Base-by-base conservation (phyloP, 2,113 vertebrate species). In the Ivindomyrus marchei region DNA sequence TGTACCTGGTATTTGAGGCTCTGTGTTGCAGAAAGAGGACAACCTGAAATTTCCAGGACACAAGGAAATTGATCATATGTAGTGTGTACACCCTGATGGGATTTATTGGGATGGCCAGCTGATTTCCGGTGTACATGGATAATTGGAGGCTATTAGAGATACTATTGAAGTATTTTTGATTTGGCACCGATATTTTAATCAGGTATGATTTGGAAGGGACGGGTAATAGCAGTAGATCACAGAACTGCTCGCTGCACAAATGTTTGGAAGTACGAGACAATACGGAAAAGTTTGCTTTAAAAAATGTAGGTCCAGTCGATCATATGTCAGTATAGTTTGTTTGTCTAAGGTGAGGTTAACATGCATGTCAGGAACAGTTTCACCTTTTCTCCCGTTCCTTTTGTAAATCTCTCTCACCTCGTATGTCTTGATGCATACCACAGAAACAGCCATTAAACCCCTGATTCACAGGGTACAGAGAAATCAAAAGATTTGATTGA, bases 401-500 rank as follows among this genome's bases (percentile, higher is more conserved):
- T 42, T 83, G 77, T 15, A 83, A 83, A 42, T 17, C 39, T 13
- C 13, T 42, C 10, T 66, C 56, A 10, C 50, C 31, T 39, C 4
- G 21, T 36, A 47, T n/a, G 46, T 45, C n/a, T 19, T 77, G 46
- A 62, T 45, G 11, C 46, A 42, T 42, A 24, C 50, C 66, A 10
- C 46, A 52, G 24, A 50, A 46, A 27, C 47, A 80, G n/a, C 46
- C 27, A 10, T 52, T 53, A 27, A 89, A 39, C 46, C 17, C 19
- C 42, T 31, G 47, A n/a, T 47, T 70, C 4, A 24, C 21, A 56
- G 74, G 45, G 27, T 24, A 83, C 47, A 39, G 66, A 77, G 10
- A 45, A 89, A 89, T 89, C 88, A 52, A 89, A 80, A 27, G 88
- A 11, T 19, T n/a, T 52, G 70, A 89, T 89, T 49, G 11, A 83